Percentiles rank a stretch among this genome's conserved stretches.
Evolutionary conservation across 2,113 vertebrate genomes (phyloP).

Genomic region (Ammospiza caudacuta): DNA sequence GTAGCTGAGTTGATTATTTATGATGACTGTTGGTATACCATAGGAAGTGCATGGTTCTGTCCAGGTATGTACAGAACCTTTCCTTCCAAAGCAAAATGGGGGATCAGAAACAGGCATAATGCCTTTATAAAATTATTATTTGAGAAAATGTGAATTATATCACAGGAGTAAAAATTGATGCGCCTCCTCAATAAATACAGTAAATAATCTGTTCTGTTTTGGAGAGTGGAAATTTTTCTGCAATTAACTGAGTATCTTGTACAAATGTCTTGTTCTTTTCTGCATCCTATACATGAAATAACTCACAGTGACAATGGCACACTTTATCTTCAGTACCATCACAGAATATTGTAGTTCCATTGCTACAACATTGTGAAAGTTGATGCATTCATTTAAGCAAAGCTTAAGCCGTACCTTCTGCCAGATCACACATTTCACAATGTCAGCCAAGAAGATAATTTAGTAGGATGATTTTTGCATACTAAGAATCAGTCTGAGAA

Average conservation of each 20-base stretch:
- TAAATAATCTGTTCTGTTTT: not conserved
- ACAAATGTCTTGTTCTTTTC: not conserved
- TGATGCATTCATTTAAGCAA: not conserved
- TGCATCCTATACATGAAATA: not conserved
- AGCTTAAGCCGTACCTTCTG: not conserved
- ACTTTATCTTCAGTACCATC: not conserved
- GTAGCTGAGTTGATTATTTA: not conserved
- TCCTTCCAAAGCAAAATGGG: not conserved
- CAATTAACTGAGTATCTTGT: not conserved
- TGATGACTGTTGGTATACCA: not conserved
- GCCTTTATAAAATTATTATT: not conserved
- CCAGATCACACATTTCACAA: slow-evolving; percentile 19
- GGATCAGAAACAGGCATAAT: not conserved
- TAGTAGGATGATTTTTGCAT: slow-evolving; percentile 16
- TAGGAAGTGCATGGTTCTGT: not conserved
- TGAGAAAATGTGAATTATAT: not conserved
- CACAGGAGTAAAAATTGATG: not conserved
- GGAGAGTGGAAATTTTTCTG: not conserved
- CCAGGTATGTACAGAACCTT: not conserved
- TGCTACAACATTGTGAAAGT: not conserved
- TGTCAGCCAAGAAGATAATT: slow-evolving; percentile 37
- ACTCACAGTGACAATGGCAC: not conserved
- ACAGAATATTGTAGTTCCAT: not conserved
- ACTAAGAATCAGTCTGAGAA: slow-evolving; percentile 2
- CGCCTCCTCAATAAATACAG: not conserved